phyloP scores from a whole-genome alignment of 92 coral and sea anemone genomes.

The Porites divaricata region DNA sequence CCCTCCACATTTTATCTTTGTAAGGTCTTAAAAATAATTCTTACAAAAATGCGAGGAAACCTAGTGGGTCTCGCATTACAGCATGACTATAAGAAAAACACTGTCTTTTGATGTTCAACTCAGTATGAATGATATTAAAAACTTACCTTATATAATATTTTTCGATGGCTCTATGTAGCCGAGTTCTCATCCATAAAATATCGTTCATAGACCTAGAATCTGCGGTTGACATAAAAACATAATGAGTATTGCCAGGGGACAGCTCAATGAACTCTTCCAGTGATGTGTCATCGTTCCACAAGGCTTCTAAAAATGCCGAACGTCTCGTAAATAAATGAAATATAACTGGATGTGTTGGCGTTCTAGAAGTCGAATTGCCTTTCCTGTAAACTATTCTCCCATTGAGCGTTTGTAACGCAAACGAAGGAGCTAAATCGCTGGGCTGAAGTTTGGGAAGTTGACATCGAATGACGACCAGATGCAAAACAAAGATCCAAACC shows the following conservation, averaged over 20 bases:
- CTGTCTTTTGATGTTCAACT: too few relatives aligned
- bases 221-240: constrained; percentile 80
- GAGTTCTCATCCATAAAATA: constrained; percentile 73
- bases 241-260: constrained; percentile 90
- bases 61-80: too few relatives aligned
- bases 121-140: too few relatives aligned
- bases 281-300: constrained; percentile 89
- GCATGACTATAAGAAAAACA: too few relatives aligned
- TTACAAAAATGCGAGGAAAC: too few relatives aligned
- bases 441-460: constrained; percentile 83
- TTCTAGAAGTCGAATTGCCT: constrained; percentile 46
- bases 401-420: constrained; percentile 84
- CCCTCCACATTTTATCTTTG: too few relatives aligned
- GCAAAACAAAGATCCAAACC: constrained; percentile 14
- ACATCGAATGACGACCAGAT: constrained; percentile 22
- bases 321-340: constrained; percentile 84
- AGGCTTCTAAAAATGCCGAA: constrained; percentile 90
- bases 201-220: constrained; percentile 75
- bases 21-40: too few relatives aligned
- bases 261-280: constrained; percentile 62
- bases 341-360: constrained; percentile 82
- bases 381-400: constrained; percentile 85
- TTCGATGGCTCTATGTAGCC: constrained; percentile 68
- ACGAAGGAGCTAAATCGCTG: constrained; percentile 89
- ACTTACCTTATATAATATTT: constrained; percentile 65